phyloP scores from a whole-genome alignment of 2,888 invertebrate species.

The Lepidochrysops patricia region DNA sequence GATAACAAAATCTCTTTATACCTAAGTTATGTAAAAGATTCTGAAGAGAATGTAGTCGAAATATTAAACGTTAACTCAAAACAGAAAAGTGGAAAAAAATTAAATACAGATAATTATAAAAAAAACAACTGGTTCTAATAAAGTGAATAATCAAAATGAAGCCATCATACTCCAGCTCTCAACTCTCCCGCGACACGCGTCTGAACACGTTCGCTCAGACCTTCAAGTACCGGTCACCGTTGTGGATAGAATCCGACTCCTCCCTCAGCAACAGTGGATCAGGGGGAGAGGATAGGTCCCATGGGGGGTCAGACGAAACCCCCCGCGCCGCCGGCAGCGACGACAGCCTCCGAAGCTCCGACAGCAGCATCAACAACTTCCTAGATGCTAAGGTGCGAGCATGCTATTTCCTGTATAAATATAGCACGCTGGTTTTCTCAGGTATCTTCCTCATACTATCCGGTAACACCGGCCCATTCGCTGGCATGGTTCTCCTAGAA shows the following conservation, averaged over 20 bases:
- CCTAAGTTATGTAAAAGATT: no score
- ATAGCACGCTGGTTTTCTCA: no score
- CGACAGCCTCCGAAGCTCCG: slow-evolving; percentile 44
- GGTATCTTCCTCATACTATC: no score
- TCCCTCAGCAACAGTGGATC: slow-evolving; percentile 41
- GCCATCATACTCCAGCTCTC: slow-evolving; percentile 22
- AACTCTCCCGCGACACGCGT: slow-evolving; percentile 24
- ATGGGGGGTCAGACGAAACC: slow-evolving; percentile 43
- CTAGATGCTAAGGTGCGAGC: slow-evolving; percentile 55
- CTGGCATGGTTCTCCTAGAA: no score
- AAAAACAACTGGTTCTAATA: no score
- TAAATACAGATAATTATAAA: no score
- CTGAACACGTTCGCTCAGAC: slow-evolving; percentile 58
- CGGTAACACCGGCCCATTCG: no score
- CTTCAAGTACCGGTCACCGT: slow-evolving; percentile 64
- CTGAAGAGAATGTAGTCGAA: no score
- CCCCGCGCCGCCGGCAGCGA: slow-evolving; percentile 46
- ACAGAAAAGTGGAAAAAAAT: no score
- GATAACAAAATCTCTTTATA: no score
- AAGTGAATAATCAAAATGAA: slow-evolving; percentile 19
- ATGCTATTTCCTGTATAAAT: no score
- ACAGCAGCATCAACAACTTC: slow-evolving; percentile 65
- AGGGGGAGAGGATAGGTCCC: slow-evolving; percentile 28
- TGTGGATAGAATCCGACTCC: slow-evolving; percentile 68
- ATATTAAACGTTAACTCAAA: no score